Evolutionary conservation across 2,888 invertebrate species (phyloP).

Genomic region (Meta bourneti): DNA sequence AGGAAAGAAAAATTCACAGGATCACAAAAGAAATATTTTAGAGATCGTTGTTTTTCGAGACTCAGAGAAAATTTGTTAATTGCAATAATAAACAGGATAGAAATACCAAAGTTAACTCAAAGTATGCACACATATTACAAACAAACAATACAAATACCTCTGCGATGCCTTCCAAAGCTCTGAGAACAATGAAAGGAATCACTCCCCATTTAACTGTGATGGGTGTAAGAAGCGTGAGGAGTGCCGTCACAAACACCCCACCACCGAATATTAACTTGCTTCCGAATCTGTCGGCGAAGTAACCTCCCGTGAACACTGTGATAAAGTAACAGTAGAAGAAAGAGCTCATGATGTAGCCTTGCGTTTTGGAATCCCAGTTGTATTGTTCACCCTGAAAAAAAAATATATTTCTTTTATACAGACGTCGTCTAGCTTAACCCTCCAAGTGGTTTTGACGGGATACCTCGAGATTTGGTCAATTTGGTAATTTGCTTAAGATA

Average conservation of each 20-base stretch:
- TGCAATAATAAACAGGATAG: too few relatives aligned
- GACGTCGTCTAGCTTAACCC: too few relatives aligned
- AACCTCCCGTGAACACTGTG: neutral
- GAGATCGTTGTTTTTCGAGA: too few relatives aligned
- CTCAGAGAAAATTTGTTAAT: too few relatives aligned
- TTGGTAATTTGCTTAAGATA: too few relatives aligned
- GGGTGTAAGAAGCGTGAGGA: neutral
- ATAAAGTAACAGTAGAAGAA: conserved; percentile 9
- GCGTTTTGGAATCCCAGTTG: neutral
- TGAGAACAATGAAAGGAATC: neutral
- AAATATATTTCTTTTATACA: neutral
- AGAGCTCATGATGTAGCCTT: neutral
- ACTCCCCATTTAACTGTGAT: neutral
- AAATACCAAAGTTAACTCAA: too few relatives aligned
- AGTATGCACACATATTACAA: too few relatives aligned
- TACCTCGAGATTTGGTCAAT: too few relatives aligned
- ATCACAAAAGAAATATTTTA: too few relatives aligned
- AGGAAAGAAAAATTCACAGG: too few relatives aligned
- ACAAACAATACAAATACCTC: neutral
- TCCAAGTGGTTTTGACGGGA: too few relatives aligned
- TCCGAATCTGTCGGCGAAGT: neutral
- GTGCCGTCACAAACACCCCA: neutral
- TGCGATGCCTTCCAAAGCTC: conserved; percentile 1
- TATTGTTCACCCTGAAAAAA: neutral
- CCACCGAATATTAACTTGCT: neutral